Percentiles rank a stretch among this genome's conserved stretches.
Evolutionary conservation across 1,140 invertebrate genomes (phyloP).

Genomic region (Leptestheria dahalacensis): DNA sequence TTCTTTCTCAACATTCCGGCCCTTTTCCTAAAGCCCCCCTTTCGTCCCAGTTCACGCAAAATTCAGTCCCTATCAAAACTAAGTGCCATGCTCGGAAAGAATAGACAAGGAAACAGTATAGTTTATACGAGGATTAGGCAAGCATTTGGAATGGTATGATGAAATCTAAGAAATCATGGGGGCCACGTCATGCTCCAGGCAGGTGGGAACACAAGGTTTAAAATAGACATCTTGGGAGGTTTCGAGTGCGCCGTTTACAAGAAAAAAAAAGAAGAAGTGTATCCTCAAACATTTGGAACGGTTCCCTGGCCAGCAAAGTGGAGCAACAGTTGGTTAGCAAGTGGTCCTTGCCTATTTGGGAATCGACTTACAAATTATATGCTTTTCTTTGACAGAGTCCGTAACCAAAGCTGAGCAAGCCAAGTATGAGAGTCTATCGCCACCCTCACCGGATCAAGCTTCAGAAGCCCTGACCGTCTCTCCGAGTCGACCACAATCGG

Average conservation of each 20-base stretch:
- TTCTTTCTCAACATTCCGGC: too few species aligned
- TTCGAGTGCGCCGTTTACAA: background rate
- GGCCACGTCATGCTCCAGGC: background rate
- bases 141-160: too few species aligned
- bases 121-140: background rate
- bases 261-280: background rate
- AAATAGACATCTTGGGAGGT: background rate
- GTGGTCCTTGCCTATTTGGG: background rate
- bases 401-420: background rate
- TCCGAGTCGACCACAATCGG: conserved; percentile 6
- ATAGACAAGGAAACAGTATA: too few species aligned
- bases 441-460: conserved; percentile 6
- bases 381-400: background rate
- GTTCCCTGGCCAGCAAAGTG: background rate
- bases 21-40: too few species aligned
- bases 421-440: background rate
- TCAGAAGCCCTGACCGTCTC: background rate
- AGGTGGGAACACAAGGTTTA: background rate
- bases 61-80: too few species aligned
- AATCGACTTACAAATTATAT: background rate
- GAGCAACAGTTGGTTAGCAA: conserved; percentile 13
- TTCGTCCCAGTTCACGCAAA: too few species aligned
- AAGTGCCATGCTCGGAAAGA: too few species aligned
- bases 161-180: too few species aligned
- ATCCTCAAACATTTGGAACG: background rate